Percentiles rank a stretch among this genome's conserved stretches.
phyloP scores from a whole-genome alignment of 2,113 vertebrate species.

The Kryptolebias marmoratus region DNA sequence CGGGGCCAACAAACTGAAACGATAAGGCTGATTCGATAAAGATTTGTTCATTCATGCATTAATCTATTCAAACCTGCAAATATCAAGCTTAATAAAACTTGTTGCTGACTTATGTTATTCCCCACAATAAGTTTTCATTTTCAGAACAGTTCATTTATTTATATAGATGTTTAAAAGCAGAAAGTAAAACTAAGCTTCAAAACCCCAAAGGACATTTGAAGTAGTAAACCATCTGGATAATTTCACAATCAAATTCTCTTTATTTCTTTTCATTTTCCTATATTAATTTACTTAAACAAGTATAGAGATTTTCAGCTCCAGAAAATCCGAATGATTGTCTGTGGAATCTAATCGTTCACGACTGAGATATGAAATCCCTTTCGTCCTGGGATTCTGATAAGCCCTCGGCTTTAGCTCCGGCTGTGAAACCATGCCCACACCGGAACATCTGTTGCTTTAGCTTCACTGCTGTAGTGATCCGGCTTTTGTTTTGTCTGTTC shows the following conservation, averaged over 20 bases:
- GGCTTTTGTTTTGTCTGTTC: conserved; percentile 27
- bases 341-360: neutral
- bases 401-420: conserved; percentile 5
- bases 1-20: neutral
- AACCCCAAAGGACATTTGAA: too few species aligned
- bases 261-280: neutral
- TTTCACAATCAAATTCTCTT: too few species aligned
- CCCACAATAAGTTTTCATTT: too few species aligned
- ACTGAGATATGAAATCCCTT: conserved; percentile 14
- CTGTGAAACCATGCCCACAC: conserved; percentile 21
- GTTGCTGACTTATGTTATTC: too few species aligned
- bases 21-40: too few species aligned
- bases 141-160: too few species aligned
- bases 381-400: conserved; percentile 9
- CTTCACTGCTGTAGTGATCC: conserved; percentile 9
- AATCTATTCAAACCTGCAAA: neutral
- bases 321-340: neutral
- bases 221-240: too few species aligned
- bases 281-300: neutral
- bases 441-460: conserved; percentile 42
- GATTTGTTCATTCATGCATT: too few species aligned
- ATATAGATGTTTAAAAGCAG: too few species aligned
- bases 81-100: too few species aligned
- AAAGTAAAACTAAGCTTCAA: too few species aligned
- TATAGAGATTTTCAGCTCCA: neutral